phyloP scores from a whole-genome alignment of 2,797 vertebrate genomes.

The Manis javanica region DNA sequence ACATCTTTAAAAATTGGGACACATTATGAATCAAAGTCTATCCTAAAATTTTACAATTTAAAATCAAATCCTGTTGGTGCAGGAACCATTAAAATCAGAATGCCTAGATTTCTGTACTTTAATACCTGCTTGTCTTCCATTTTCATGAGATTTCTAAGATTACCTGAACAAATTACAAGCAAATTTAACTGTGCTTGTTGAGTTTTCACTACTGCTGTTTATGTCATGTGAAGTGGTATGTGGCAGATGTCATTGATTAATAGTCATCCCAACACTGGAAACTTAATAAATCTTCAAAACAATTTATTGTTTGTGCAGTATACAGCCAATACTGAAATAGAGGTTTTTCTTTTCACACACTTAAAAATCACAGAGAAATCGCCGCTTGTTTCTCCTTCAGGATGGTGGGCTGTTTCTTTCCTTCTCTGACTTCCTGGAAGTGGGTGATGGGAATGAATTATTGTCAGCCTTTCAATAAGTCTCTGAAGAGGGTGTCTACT shows the following conservation, averaged over 20 bases:
- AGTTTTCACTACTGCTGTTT: not conserved
- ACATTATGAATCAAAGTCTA: not conserved
- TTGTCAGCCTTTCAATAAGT: not conserved
- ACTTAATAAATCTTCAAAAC: slow-evolving; percentile 57
- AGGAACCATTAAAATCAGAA: not conserved
- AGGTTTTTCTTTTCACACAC: slow-evolving; percentile 29
- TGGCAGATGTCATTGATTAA: slow-evolving; percentile 15
- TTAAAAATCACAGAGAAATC: slow-evolving; percentile 18
- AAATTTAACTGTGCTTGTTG: slow-evolving; percentile 5
- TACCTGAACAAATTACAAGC: not conserved
- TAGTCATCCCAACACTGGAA: not conserved
- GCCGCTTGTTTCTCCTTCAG: not conserved
- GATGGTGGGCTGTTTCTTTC: not conserved
- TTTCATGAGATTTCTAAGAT: slow-evolving; percentile 13
- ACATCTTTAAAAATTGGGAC: slow-evolving; percentile 20
- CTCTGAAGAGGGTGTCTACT: not conserved
- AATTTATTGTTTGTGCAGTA: slow-evolving; percentile 26
- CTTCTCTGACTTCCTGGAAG: not conserved
- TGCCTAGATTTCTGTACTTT: not conserved
- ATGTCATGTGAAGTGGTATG: not conserved
- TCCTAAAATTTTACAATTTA: not conserved
- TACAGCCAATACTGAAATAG: not conserved
- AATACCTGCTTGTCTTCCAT: not conserved
- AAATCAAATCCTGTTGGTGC: not conserved
- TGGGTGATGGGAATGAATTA: not conserved